Percentiles rank a stretch among this genome's conserved stretches.
Conservation (phyloP, 2,113 vertebrate genomes). For the Pardalotus punctatus region DNA sequence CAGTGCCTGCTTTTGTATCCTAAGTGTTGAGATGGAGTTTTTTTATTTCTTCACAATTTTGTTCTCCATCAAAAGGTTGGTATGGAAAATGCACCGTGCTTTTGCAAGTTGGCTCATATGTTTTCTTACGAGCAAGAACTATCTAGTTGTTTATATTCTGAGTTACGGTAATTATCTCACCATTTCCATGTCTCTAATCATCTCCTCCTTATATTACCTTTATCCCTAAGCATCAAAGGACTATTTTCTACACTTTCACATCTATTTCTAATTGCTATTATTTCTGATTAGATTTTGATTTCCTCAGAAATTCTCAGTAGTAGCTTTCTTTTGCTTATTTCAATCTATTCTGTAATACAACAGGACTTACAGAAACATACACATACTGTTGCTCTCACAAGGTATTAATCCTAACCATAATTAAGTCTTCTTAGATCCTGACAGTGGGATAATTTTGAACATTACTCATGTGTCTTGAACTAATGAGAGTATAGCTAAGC, state of each 20-base stretch:
- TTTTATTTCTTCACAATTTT: neutral
- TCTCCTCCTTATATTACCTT: neutral
- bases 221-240: neutral
- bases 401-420: neutral
- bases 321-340: neutral
- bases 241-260: neutral
- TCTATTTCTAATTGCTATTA: neutral
- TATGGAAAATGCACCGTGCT: accelerated
- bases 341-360: neutral
- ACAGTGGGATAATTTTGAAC: neutral
- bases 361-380: neutral
- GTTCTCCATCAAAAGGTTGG: neutral
- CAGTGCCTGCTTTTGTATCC: neutral
- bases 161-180: neutral
- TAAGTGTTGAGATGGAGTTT: neutral
- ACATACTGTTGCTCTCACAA: neutral
- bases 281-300: neutral
- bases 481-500: neutral
- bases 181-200: neutral
- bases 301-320: neutral
- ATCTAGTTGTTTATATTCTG: neutral
- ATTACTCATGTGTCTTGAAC: neutral
- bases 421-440: neutral
- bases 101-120: neutral
- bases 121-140: neutral